Evolutionary conservation across 2,797 vertebrate species (phyloP), one percentile per base, ranked within the genome.

Genomic region (Acipenser transmontanus): DNA sequence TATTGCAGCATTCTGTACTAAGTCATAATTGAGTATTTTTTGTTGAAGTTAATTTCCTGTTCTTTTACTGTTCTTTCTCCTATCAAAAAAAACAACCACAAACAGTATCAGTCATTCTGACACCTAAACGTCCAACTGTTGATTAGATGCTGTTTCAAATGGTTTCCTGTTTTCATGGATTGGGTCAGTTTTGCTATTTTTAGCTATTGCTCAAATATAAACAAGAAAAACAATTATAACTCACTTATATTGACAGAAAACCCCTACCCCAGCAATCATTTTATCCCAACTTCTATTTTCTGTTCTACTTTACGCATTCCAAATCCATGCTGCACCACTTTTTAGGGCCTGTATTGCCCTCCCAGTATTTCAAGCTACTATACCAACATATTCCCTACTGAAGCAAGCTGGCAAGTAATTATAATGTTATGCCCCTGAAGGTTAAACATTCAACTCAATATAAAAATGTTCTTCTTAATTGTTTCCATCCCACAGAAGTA

Each of bases 251-350:
- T 34, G 34, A 34, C 34, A 34, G 34, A 34, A 76, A 51, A 80
- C 50, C 50, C 77, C 78, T 71, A 7, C 50, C 77, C 78, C 72
- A 7, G 67, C 72, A 72, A 78, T 68, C 8, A 76, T 80, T 85
- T 86, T 70, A 80, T 85, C 87, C 88, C 88, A 34, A 34, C 34
- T 34, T 3, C 34, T 34, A 34, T 89, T 89, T 88, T 89, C 89
- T 89, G 88, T 84, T 71, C 78, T 87, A 85, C 83, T 86, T 72
- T 52, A 5, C 78, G 51, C 8, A 66, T 67, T 68, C 57, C 56
- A 34, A 34, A 34, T 34, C 0, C 4, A 4, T 34, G 34, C 78
- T 80, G 78, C 48, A 84, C 82, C 1, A 72, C 73, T 69, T 71
- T 69, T 60, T 78, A 77, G 47, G 34, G 34, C 34, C 2, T 34